These are phyloP conservation scores for Procambarus clarkii DNA, from an alignment of 1,140 invertebrate genomes.

Conservation along the genomic window DNA sequence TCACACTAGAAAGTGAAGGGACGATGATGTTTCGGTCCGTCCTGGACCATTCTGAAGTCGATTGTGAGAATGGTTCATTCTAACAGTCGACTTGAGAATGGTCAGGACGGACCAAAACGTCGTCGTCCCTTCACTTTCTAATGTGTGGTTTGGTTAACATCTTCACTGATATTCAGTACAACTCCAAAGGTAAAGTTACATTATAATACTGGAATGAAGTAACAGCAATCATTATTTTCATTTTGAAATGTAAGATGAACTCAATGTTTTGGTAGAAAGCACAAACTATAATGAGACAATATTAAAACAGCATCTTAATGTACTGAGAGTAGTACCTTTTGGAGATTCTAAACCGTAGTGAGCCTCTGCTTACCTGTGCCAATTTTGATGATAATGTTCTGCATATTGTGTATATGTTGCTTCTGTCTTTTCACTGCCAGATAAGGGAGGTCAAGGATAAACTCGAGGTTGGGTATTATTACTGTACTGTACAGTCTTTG, in stretches of 20 bases:
- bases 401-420: conserved; percentile 25
- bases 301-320: neutral
- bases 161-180: neutral
- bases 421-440: conserved; percentile 5
- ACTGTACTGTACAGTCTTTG: neutral
- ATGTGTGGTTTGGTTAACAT: too few relatives aligned
- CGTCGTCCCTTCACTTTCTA: too few relatives aligned
- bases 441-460: neutral
- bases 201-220: neutral
- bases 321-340: neutral
- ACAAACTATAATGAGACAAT: neutral
- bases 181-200: neutral
- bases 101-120: too few relatives aligned
- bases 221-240: neutral
- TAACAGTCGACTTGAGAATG: too few relatives aligned
- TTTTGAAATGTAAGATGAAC: neutral
- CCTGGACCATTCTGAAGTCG: too few relatives aligned
- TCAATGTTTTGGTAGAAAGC: neutral
- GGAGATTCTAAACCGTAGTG: neutral
- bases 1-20: too few relatives aligned
- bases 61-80: too few relatives aligned
- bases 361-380: conserved; percentile 25
- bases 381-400: conserved; percentile 1
- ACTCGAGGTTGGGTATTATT: neutral
- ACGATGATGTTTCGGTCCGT: too few relatives aligned